phyloP scores from a whole-genome alignment of 2,888 invertebrate species.

The Calameuta filiformis region DNA sequence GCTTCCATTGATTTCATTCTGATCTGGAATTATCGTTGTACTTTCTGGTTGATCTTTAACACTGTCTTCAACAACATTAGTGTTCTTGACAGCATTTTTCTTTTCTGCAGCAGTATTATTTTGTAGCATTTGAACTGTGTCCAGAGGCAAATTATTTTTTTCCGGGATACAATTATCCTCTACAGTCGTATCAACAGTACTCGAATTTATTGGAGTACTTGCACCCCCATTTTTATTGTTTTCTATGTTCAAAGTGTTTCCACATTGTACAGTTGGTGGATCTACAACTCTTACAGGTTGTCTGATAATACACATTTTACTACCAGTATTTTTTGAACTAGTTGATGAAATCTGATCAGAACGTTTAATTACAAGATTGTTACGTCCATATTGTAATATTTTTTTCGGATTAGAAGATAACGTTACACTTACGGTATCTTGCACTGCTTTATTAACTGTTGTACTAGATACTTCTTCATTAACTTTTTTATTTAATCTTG shows the following conservation, averaged over 20 bases:
- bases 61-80: not conserved
- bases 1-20: slow-evolving; percentile 13
- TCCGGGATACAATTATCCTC: not conserved
- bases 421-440: not conserved
- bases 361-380: not conserved
- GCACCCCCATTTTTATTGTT: not conserved
- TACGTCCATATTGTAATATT: not conserved
- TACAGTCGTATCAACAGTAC: not conserved
- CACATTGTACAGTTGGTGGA: not conserved
- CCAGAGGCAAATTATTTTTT: not conserved
- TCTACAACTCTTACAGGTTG: not conserved
- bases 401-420: not conserved
- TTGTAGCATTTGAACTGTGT: too few species aligned
- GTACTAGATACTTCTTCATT: not conserved
- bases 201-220: not conserved
- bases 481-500: not conserved
- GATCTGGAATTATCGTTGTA: not conserved
- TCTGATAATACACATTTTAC: not conserved
- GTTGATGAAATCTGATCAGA: not conserved
- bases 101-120: not conserved
- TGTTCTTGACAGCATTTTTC: not conserved
- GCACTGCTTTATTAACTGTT: not conserved
- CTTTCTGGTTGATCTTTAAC: not conserved
- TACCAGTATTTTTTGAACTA: not conserved
- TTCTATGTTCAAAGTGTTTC: not conserved